phyloP scores from a whole-genome alignment of 1,140 invertebrate genomes.

The Sinonovacula constricta region DNA sequence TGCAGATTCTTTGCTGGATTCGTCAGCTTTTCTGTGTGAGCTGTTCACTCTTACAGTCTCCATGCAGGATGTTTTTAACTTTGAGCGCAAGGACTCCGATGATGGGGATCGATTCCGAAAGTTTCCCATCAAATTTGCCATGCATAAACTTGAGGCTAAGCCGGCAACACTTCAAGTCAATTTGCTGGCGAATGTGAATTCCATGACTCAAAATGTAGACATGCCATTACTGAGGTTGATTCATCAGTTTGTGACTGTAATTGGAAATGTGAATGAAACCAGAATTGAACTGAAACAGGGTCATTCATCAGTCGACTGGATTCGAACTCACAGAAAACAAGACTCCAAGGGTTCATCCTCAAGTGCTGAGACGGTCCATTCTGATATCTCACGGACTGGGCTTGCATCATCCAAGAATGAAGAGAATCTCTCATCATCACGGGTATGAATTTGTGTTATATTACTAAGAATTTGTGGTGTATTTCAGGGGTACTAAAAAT shows the following conservation, averaged over 20 bases:
- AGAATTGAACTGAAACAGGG: conserved; percentile 87
- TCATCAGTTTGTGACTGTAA: conserved; percentile 98
- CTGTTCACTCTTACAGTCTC: conserved; percentile 93
- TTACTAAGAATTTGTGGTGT: too few species aligned
- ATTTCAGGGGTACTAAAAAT: too few species aligned
- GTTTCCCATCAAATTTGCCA: conserved; percentile 70
- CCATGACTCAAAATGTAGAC: conserved; percentile 85
- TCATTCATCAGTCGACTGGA: conserved; percentile 63
- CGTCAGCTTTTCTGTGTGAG: conserved; percentile 94
- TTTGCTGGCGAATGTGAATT: conserved; percentile 72
- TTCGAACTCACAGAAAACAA: conserved; percentile 74
- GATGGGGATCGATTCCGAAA: conserved; percentile 80
- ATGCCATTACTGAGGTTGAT: conserved; percentile 95
- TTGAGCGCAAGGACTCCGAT: conserved; percentile 90
- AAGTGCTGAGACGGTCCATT: conserved; percentile 74
- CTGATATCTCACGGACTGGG: conserved; percentile 63
- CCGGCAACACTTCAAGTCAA: conserved; percentile 76
- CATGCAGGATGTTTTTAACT: conserved; percentile 90
- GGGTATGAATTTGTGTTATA: too few species aligned
- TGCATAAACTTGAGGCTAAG: conserved; percentile 77
- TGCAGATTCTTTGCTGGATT: conserved; percentile 81
- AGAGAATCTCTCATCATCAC: conserved; percentile 10
- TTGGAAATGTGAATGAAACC: conserved; percentile 97
- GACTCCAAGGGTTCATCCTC: conserved; percentile 76
- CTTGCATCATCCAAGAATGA: conserved; percentile 5